These are phyloP conservation scores for Girardinus metallicus DNA, from an alignment of 2,797 vertebrate genomes.

Conservation along the genomic window DNA sequence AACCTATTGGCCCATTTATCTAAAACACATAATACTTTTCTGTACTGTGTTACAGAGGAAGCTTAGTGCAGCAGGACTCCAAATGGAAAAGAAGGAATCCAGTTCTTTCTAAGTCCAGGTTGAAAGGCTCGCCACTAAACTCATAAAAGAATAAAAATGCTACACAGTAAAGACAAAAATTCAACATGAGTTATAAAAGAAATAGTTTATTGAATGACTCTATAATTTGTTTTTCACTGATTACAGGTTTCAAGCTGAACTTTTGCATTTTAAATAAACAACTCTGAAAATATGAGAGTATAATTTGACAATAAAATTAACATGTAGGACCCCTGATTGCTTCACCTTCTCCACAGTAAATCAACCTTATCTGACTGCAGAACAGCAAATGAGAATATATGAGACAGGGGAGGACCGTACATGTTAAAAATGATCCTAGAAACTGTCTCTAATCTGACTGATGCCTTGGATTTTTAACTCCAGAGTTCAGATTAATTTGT, in stretches of 20 bases:
- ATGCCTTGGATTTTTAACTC: background rate
- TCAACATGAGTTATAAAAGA: background rate
- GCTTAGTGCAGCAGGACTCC: too few relatives aligned
- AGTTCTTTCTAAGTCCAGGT: too few relatives aligned
- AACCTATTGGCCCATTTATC: too few relatives aligned
- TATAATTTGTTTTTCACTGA: background rate
- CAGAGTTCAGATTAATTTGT: background rate
- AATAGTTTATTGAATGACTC: background rate
- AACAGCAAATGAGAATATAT: background rate
- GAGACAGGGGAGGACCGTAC: background rate
- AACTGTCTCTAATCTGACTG: background rate
- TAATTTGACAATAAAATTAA: background rate
- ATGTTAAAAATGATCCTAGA: background rate
- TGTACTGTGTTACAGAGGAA: too few relatives aligned
- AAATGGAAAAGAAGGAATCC: too few relatives aligned
- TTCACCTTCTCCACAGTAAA: background rate
- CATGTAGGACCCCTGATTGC: background rate
- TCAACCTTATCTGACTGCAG: background rate
- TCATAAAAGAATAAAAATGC: too few relatives aligned
- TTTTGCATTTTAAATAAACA: background rate
- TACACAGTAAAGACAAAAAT: too few relatives aligned
- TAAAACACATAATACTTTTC: too few relatives aligned
- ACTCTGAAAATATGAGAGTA: background rate
- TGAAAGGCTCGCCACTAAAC: too few relatives aligned
- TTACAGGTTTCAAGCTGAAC: background rate